Evolutionary conservation across 1,140 invertebrate species (phyloP).

Genomic region (Achroia grisella): DNA sequence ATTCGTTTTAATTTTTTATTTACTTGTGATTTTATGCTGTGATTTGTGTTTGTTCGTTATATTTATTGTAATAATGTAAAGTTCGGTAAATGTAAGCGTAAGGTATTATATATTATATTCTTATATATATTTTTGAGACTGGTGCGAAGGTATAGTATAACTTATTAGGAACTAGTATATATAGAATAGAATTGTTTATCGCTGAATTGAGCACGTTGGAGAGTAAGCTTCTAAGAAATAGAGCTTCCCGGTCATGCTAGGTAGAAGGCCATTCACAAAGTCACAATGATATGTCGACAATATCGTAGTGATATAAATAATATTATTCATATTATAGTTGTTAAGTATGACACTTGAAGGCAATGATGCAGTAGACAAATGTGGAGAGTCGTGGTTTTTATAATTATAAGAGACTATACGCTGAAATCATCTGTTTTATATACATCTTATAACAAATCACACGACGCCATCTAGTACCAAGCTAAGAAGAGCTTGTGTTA

Average conservation of each 20-base stretch:
- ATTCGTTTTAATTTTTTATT: conserved; percentile 14
- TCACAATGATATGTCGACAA: conserved; percentile 37
- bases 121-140: conserved; percentile 36
- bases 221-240: conserved; percentile 24
- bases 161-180: conserved; percentile 9
- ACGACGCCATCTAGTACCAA: too few relatives aligned
- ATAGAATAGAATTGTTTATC: conserved; percentile 1
- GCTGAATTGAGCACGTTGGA: conserved; percentile 11
- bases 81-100: conserved; percentile 13
- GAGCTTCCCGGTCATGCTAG: conserved; percentile 6
- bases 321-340: conserved; percentile 16
- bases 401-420: too few relatives aligned
- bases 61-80: conserved; percentile 9
- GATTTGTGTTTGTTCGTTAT: conserved; percentile 28
- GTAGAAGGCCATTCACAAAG: not conserved
- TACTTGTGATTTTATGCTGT: conserved; percentile 54
- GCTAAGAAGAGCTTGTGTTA: too few relatives aligned
- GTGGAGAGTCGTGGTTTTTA: not conserved
- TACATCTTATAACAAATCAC: too few relatives aligned
- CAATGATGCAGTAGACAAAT: conserved; percentile 34
- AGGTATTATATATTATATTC: conserved; percentile 7
- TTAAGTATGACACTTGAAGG: conserved; percentile 40
- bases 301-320: conserved; percentile 40
- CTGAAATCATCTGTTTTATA: too few relatives aligned
- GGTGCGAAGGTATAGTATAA: conserved; percentile 30